Percentiles rank a stretch among this genome's conserved stretches.
Evolutionary conservation across 92 coral and sea anemone genomes (phyloP).

Genomic region (Ricordea florida): DNA sequence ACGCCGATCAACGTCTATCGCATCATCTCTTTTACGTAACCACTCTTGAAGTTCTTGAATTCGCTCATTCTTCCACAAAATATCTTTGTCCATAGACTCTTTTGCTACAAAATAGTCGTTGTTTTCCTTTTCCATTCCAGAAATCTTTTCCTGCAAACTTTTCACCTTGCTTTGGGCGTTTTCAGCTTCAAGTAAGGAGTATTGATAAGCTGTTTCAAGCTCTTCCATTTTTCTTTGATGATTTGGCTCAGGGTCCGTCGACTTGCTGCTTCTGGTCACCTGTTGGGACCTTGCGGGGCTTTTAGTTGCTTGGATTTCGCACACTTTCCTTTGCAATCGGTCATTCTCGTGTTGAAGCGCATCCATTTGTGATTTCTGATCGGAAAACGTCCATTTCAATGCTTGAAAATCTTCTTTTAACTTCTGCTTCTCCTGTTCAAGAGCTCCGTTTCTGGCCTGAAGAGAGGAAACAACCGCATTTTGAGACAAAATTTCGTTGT

Average conservation of each 20-base stretch:
- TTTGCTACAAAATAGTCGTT: slow-evolving; percentile 65
- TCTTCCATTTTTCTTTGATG: slow-evolving; percentile 74
- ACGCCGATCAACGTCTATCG: slow-evolving; percentile 25
- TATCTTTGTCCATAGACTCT: slow-evolving; percentile 81
- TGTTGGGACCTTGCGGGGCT: neutral
- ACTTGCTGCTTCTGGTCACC: slow-evolving; percentile 42
- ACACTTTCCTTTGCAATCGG: slow-evolving; percentile 62
- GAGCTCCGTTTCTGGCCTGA: slow-evolving; percentile 63
- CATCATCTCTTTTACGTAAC: slow-evolving; percentile 2
- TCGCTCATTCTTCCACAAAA: slow-evolving; percentile 17
- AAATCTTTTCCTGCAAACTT: slow-evolving; percentile 60
- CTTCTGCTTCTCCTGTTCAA: slow-evolving; percentile 77
- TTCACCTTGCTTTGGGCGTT: slow-evolving; percentile 70
- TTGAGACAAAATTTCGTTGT: slow-evolving; percentile 72
- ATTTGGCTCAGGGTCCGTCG: slow-evolving; percentile 47
- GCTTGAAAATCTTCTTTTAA: slow-evolving; percentile 69
- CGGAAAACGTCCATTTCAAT: slow-evolving; percentile 72
- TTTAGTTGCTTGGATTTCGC: neutral
- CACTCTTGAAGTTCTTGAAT: slow-evolving; percentile 11
- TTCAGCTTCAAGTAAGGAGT: slow-evolving; percentile 72
- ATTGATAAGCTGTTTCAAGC: slow-evolving; percentile 67
- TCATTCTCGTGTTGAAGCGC: slow-evolving; percentile 84
- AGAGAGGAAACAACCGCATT: slow-evolving; percentile 68
- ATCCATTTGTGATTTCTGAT: slow-evolving; percentile 74
- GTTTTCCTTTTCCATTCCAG: slow-evolving; percentile 68